These are phyloP conservation scores for Adelosebastes latens DNA, from an alignment of 2,797 vertebrate species.

Conservation along the genomic window DNA sequence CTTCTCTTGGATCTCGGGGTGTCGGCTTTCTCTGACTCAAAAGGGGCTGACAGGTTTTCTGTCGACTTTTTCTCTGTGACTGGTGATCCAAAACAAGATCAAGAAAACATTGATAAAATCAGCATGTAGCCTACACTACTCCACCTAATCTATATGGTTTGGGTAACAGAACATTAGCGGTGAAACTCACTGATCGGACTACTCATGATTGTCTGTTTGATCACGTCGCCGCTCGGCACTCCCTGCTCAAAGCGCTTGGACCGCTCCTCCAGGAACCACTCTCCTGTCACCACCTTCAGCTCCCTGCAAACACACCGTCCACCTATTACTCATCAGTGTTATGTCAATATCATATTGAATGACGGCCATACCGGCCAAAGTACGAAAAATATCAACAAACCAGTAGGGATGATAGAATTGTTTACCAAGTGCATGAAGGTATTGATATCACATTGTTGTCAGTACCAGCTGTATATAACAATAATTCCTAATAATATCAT, in stretches of 20 bases:
- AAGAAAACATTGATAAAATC: conserved; percentile 14
- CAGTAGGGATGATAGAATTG: neutral
- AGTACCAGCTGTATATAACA: too few species aligned
- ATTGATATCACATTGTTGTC: neutral
- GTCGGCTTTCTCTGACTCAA: conserved; percentile 67
- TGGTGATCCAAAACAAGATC: conserved; percentile 37
- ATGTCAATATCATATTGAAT: neutral
- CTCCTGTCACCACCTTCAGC: conserved; percentile 92
- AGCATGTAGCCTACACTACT: neutral
- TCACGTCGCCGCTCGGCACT: conserved; percentile 86
- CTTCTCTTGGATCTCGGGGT: conserved; percentile 73
- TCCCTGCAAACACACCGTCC: conserved; percentile 81
- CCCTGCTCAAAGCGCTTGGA: conserved; percentile 91
- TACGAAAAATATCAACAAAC: neutral
- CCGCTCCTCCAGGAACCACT: conserved; percentile 97
- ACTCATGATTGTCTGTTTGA: conserved; percentile 91
- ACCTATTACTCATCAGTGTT: neutral
- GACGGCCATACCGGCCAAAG: neutral
- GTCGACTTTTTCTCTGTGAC: conserved; percentile 55
- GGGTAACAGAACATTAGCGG: neutral
- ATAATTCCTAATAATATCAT: too few species aligned
- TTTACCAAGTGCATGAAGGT: neutral
- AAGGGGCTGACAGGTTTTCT: conserved; percentile 30
- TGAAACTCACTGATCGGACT: conserved; percentile 83
- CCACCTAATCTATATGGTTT: neutral